Percentiles rank a stretch among this genome's conserved stretches.
phyloP scores from a whole-genome alignment of 1,140 invertebrate genomes.

The Tetramorium parvispinum region DNA sequence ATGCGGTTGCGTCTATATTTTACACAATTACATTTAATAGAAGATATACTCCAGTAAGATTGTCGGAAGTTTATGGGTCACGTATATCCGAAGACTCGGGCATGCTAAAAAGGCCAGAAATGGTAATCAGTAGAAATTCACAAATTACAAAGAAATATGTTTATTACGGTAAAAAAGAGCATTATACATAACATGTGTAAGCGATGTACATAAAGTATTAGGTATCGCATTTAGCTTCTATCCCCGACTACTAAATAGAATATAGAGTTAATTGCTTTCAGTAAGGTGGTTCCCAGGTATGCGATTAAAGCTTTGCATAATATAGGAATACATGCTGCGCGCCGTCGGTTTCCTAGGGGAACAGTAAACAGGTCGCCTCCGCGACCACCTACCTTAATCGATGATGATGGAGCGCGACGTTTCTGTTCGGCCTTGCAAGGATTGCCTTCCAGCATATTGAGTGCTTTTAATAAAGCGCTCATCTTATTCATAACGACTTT shows the following conservation, averaged over 20 bases:
- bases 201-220: background rate
- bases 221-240: background rate
- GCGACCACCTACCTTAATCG: slow-evolving; percentile 55
- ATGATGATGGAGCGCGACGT: slow-evolving; percentile 26
- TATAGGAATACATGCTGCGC: slow-evolving; percentile 48
- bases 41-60: slow-evolving; percentile 5
- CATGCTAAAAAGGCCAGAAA: background rate
- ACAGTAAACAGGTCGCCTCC: slow-evolving; percentile 49
- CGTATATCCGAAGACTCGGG: background rate
- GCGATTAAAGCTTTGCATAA: slow-evolving; percentile 76
- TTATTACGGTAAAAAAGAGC: background rate
- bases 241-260: slow-evolving; percentile 10
- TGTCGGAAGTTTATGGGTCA: background rate
- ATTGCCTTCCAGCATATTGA: background rate
- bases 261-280: slow-evolving; percentile 49
- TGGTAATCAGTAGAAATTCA: background rate
- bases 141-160: background rate
- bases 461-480: slow-evolving; percentile 47
- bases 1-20: slow-evolving; percentile 16
- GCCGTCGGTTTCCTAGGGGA: slow-evolving; percentile 45
- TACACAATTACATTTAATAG: slow-evolving; percentile 1
- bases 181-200: background rate
- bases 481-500: slow-evolving; percentile 55
- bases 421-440: background rate
- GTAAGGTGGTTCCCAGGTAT: slow-evolving; percentile 56